Conservation (phyloP, 1,140 invertebrate species). For the Trissolcus basalis region DNA sequence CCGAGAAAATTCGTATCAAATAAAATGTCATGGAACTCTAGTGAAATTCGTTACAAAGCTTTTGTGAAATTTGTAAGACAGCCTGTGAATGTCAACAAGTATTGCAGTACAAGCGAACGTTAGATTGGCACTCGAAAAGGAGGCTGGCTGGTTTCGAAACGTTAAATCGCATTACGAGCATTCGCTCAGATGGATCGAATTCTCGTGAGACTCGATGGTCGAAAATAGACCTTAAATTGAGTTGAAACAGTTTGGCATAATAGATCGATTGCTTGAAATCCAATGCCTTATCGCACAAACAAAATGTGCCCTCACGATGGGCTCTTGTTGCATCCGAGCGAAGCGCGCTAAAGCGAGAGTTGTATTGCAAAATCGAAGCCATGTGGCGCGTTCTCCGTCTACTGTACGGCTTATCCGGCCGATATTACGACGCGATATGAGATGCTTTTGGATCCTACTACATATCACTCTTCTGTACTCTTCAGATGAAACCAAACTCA, state of each 20-base stretch:
- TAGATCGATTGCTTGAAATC: constrained; percentile 58
- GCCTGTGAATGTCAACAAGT: constrained; percentile 47
- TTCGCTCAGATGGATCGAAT: constrained; percentile 59
- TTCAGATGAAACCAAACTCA: constrained; percentile 56
- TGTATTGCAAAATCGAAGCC: constrained; percentile 57
- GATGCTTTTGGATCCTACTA: constrained; percentile 59
- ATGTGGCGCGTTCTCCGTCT: constrained; percentile 69
- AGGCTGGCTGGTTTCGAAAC: constrained; percentile 48
- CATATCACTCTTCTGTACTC: constrained; percentile 61
- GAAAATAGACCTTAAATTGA: constrained; percentile 63
- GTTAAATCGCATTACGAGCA: constrained; percentile 57
- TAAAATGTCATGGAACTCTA: constrained; percentile 17
- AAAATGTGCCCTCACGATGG: constrained; percentile 50
- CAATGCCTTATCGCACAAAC: constrained; percentile 58
- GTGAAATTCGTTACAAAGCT: constrained; percentile 45
- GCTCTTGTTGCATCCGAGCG: constrained; percentile 59
- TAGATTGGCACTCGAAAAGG: constrained; percentile 41
- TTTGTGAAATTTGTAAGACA: constrained; percentile 48
- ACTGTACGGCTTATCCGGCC: constrained; percentile 70
- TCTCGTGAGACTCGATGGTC: constrained; percentile 54
- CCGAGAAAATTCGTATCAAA: constrained; percentile 14
- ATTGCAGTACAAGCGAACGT: constrained; percentile 22
- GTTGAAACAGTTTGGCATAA: constrained; percentile 61
- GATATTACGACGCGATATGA: constrained; percentile 72
- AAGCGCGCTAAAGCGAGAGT: constrained; percentile 49